A percentile compares a stretch with the other conserved stretches of the same genome.
phyloP scores from a whole-genome alignment of 2,797 vertebrate genomes.

The Pseudocheirus occidentalis region DNA sequence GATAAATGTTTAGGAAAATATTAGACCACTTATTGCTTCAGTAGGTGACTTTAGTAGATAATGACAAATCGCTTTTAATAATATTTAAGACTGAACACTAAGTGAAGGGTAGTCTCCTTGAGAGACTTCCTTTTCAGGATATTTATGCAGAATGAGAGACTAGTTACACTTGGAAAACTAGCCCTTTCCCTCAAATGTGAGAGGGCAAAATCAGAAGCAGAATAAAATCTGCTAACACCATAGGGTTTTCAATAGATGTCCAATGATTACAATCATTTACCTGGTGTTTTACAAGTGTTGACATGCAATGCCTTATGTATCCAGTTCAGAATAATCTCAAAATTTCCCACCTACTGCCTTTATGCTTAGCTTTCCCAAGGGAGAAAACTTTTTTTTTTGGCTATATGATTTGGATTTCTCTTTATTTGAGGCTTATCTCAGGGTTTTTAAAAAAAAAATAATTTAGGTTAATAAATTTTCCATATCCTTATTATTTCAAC shows the following conservation, averaged over 20 bases:
- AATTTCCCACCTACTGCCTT: constrained; percentile 57
- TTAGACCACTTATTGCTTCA: constrained; percentile 55
- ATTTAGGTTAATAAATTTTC: constrained; percentile 65
- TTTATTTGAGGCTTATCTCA: constrained; percentile 63
- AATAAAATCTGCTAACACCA: constrained; percentile 73
- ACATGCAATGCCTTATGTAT: constrained; percentile 70
- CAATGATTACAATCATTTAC: constrained; percentile 70
- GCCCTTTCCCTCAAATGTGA: constrained; percentile 37
- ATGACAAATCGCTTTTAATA: constrained; percentile 56
- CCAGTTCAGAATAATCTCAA: constrained; percentile 72
- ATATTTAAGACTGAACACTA: constrained; percentile 55
- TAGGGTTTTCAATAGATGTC: constrained; percentile 72
- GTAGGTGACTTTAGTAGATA: constrained; percentile 64
- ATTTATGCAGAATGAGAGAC: constrained; percentile 23
- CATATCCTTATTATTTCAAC: constrained; percentile 72
- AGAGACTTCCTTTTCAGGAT: constrained; percentile 44
- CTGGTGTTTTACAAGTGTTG: constrained; percentile 56
- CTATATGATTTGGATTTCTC: constrained; percentile 36
- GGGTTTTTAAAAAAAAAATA: constrained; percentile 69
- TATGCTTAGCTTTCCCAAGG: background rate
- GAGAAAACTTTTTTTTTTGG: background rate
- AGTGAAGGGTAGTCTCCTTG: constrained; percentile 45
- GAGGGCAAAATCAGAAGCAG: constrained; percentile 64
- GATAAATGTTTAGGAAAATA: constrained; percentile 28
- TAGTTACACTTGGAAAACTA: constrained; percentile 56